Evolutionary conservation across 2,113 vertebrate genomes (phyloP).

Genomic region (Myocastor coypus): DNA sequence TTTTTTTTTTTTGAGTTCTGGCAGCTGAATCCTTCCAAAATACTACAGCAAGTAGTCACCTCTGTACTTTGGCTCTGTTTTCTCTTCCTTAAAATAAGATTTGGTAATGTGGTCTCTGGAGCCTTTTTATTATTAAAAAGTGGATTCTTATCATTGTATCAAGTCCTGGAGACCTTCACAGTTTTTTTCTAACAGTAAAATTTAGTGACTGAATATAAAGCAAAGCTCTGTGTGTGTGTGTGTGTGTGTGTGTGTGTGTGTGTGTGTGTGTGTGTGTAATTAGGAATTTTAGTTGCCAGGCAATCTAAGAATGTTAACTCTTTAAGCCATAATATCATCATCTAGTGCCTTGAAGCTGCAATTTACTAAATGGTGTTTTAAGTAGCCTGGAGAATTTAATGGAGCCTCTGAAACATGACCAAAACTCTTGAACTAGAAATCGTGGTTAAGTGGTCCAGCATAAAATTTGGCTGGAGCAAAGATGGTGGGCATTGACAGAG

Average conservation of each 20-base stretch:
- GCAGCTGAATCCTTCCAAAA: not conserved
- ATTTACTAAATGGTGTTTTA: conserved; percentile 61
- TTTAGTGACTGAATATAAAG: not conserved
- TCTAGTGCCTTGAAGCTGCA: conserved; percentile 47
- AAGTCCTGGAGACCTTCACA: not conserved
- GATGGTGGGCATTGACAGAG: not conserved
- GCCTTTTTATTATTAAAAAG: not conserved
- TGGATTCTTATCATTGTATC: not conserved
- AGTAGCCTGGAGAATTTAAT: conserved; percentile 55
- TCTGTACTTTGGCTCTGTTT: not conserved
- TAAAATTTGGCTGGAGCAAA: not conserved
- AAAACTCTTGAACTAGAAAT: conserved; percentile 41
- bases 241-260: not conserved
- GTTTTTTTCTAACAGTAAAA: not conserved
- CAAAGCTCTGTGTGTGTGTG: not conserved
- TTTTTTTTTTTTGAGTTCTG: not conserved
- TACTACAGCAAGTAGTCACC: not conserved
- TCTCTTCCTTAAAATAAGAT: not conserved
- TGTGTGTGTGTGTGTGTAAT: not conserved
- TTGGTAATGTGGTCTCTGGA: not conserved
- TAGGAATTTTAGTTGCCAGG: conserved; percentile 8
- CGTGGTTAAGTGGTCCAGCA: conserved; percentile 22
- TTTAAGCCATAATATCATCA: conserved; percentile 59
- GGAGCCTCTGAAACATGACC: conserved; percentile 61
- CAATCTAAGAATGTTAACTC: conserved; percentile 56